Evolutionary conservation across 2,888 invertebrate species (phyloP).

Genomic region (Chrysodeixis includens): DNA sequence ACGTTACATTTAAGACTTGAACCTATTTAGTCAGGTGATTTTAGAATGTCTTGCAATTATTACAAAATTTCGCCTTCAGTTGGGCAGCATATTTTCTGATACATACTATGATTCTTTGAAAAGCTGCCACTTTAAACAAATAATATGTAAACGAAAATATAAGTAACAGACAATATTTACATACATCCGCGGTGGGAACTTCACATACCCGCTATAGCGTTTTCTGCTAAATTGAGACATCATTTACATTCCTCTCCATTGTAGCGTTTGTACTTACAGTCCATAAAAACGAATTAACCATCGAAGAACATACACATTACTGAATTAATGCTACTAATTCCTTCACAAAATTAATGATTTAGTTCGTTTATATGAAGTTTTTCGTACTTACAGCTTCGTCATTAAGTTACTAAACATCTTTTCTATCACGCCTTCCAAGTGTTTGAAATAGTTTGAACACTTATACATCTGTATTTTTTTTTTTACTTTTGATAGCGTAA

Average conservation of each 20-base stretch:
- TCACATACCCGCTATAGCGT: conserved; percentile 80
- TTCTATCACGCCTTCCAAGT: conserved; percentile 21
- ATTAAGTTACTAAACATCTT: conserved; percentile 37
- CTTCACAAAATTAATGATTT: conserved; percentile 11
- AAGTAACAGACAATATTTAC: conserved; percentile 71
- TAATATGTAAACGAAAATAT: conserved; percentile 63
- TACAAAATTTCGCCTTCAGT: conserved; percentile 22
- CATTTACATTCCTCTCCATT: conserved; percentile 48
- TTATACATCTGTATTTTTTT: conserved; percentile 73
- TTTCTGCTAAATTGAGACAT: conserved; percentile 76
- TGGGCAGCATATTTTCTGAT: conserved; percentile 28
- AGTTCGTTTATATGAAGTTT: conserved; percentile 43
- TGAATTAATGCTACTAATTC: conserved; percentile 3
- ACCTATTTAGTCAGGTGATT: neutral
- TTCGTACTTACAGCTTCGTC: conserved; percentile 25
- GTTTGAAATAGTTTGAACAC: conserved; percentile 16
- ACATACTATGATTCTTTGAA: conserved; percentile 35
- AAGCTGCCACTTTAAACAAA: conserved; percentile 68
- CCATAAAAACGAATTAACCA: conserved; percentile 44
- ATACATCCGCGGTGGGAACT: conserved; percentile 84
- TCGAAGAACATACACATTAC: conserved; percentile 26
- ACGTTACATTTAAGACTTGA: neutral
- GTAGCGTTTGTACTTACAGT: conserved; percentile 30
- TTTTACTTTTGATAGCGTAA: conserved; percentile 60
- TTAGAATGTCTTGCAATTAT: conserved; percentile 38